Base-by-base conservation (phyloP, 2,888 invertebrate species). In the Eupeodes latifasciatus region DNA sequence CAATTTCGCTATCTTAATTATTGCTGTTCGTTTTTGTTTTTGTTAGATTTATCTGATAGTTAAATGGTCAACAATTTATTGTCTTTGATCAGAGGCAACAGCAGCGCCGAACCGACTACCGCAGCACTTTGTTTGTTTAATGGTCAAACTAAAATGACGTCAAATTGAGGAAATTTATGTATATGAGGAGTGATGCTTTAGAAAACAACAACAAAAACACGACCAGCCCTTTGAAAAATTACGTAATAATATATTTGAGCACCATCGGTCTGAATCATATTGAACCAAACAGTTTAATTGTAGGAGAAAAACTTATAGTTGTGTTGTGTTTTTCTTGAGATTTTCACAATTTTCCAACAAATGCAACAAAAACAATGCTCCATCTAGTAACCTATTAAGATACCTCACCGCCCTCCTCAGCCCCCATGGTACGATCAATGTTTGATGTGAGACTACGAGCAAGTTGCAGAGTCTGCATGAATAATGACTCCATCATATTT, bases 401-500 rank as follows among this genome's bases (percentile, higher is more conserved):
- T 51, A 14, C 27, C 40, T 14, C 19, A 4, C 27, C 27, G 27
- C 27, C 27, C 27, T 27, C 27, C 3, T 1, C 27, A 27, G 27
- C 27, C 27, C 0, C 27, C 2, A 27, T 27, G 27, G 5, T 9
- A 4, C 44, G n/a, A 53, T 64, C 75, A 51, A 61, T 49, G 34
- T 64, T 53, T 64, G 57, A 69, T 51, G 27, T 27, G 71, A 55
- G 71, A 55, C n/a, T 40, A n/a, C n/a, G n/a, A n/a, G n/a, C n/a
- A 47, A 14, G 6, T 59, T 55, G 59, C 72, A 40, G 27, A 27
- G 40, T 9, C 67, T 57, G 11, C 72, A 88, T 85, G 77, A 88
- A 34, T 87, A 64, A 88, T 84, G 76, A 67, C 76, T 66, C 79
- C 84, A 80, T 61, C 84, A 80, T 61, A 64, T 62, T 76, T 64